Evolutionary conservation across 2,797 vertebrate species (phyloP).

Genomic region (Lindbergichthys nudifrons): DNA sequence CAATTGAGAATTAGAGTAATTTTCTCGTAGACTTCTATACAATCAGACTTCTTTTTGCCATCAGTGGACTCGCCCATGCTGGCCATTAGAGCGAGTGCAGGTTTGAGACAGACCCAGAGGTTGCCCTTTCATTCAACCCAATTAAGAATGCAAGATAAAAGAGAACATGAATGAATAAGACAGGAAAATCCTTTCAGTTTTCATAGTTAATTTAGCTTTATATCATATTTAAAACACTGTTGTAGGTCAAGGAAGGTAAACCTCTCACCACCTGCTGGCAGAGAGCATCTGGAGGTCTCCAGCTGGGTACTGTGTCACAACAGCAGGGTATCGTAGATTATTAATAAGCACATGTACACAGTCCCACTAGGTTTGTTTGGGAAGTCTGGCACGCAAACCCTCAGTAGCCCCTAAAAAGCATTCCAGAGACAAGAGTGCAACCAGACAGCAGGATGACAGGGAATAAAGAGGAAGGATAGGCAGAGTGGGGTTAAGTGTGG

Average conservation of each 20-base stretch:
- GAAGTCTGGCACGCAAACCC: constrained; percentile 62
- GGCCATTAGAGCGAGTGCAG: too few species aligned
- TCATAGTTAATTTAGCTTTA: neutral
- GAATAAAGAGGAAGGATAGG: constrained; percentile 38
- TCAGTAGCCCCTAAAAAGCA: constrained; percentile 48
- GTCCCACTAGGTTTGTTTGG: constrained; percentile 52
- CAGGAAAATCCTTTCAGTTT: neutral
- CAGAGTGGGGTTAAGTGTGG: constrained; percentile 17
- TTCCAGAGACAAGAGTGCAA: constrained; percentile 34
- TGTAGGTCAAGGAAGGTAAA: constrained; percentile 28
- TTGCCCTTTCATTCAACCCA: neutral
- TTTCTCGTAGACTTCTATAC: too few species aligned
- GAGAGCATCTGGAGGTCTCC: constrained; percentile 33
- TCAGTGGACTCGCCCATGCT: too few species aligned
- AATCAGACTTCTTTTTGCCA: too few species aligned
- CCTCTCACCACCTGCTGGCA: constrained; percentile 2
- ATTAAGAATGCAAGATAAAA: neutral
- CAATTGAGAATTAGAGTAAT: too few species aligned
- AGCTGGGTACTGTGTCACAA: constrained; percentile 44
- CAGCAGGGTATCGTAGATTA: constrained; percentile 63
- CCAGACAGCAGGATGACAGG: constrained; percentile 42
- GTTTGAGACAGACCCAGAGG: too few species aligned
- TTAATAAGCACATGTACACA: constrained; percentile 71
- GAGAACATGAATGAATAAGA: neutral
- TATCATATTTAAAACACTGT: neutral